Evolutionary conservation across 2,888 invertebrate species (phyloP).

Genomic region (Aphodius granarius): DNA sequence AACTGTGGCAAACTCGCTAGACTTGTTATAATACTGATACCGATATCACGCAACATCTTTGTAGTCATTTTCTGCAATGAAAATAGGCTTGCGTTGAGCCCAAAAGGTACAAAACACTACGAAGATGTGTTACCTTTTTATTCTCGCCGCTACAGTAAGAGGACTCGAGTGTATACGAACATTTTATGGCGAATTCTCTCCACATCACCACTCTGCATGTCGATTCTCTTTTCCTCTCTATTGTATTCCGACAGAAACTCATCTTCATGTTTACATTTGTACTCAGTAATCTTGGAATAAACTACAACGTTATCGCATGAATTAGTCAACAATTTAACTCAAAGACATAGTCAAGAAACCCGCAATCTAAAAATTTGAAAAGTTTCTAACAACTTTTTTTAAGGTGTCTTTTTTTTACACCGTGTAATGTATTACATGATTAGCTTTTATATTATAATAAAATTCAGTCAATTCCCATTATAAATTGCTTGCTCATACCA

Average conservation of each 20-base stretch:
- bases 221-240: constrained; percentile 77
- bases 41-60: constrained; percentile 38
- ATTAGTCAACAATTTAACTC: not conserved
- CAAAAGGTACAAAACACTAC: constrained; percentile 8
- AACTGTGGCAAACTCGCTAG: constrained; percentile 25
- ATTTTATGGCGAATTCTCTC: constrained; percentile 77
- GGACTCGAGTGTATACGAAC: constrained; percentile 84
- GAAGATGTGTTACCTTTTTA: constrained; percentile 33
- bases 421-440: too few relatives aligned
- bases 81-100: constrained; percentile 1
- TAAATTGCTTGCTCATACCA: too few relatives aligned
- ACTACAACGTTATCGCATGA: constrained; percentile 24
- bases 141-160: constrained; percentile 65
- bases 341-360: not conserved
- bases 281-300: constrained; percentile 33
- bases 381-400: too few relatives aligned
- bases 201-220: constrained; percentile 85
- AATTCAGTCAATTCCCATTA: too few relatives aligned
- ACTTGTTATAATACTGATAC: constrained; percentile 35
- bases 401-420: too few relatives aligned
- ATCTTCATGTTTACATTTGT: constrained; percentile 34
- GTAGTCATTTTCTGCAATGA: constrained; percentile 39
- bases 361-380: not conserved
- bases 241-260: constrained; percentile 58
- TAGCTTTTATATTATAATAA: too few relatives aligned